Evolutionary conservation across 2,888 invertebrate genomes (phyloP), one percentile per base, ranked within the genome.

Genomic region (Ditula angustiorana): DNA sequence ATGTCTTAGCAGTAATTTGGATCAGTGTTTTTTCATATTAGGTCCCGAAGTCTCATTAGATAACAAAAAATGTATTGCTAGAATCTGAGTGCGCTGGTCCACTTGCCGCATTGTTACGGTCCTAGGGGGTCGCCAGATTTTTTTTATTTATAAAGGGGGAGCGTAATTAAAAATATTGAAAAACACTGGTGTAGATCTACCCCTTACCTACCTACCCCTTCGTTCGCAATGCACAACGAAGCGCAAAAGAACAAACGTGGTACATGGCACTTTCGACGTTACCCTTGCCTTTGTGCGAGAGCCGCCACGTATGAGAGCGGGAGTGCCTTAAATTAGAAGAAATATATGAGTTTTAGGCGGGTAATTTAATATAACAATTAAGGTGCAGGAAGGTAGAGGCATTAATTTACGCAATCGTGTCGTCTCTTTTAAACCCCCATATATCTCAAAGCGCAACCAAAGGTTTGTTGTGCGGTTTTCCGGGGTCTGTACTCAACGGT

Each of bases 361-460:
- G 60, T 53, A 44, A 52, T 60, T 52, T 60, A 60, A 13, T 60
- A 33, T 41, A 47, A 28, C 28, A 44, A 19, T 19, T 50, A 50
- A 49, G 11, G 23, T 46, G 46, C 46, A 46, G 4, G 23, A 23
- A 11, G 49, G 60, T 50, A 59, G 21, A 13, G 24, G 46, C 47
- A 24, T 37, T 11, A 47, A 49, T 49, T 35, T 13, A 49, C 21
- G n/a, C 44, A 24, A 33, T 28, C 13, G 23, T 37, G 21, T 30
- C 30, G 23, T 61, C 24, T 28, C 41, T 46, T 59, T 60, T 30
- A 53, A 53, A 53, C 61, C 44, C 46, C 33, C 44, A 13, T 35
- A 24, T 46, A 55, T 35, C 37, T 24, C 16, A 24, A 35, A 24
- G n/a, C 21, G 21, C n/a, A 33, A 33, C 10, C 11, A 21, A 41